Conservation (phyloP, 2,888 invertebrate species). For the Eupithecia dodoneata region DNA sequence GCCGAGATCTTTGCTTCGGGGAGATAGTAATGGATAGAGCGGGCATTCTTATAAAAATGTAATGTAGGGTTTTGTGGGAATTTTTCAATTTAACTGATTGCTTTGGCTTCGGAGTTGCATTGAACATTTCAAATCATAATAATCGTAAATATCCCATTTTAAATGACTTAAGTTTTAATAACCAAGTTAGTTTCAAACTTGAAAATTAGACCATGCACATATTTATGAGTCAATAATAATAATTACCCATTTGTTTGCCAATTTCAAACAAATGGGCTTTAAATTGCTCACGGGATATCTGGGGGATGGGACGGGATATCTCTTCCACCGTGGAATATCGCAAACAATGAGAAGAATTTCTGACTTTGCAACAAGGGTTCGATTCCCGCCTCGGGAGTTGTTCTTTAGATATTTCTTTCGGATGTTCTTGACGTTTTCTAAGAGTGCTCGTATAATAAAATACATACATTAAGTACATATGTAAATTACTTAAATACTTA, state of each 20-base stretch:
- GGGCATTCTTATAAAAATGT: neutral
- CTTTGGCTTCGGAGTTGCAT: neutral
- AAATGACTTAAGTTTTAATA: too few species aligned
- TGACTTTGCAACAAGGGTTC: neutral
- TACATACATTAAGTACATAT: too few species aligned
- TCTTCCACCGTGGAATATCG: neutral
- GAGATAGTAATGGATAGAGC: neutral
- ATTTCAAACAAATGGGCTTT: too few species aligned
- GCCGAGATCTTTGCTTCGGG: conserved; percentile 13
- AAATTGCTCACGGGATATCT: neutral
- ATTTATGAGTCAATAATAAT: too few species aligned
- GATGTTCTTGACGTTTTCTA: neutral
- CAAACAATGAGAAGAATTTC: neutral
- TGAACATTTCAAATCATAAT: too few species aligned
- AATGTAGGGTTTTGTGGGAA: neutral
- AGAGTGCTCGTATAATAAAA: too few species aligned
- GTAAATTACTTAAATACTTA: too few species aligned
- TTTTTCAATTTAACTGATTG: neutral
- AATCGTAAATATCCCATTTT: too few species aligned
- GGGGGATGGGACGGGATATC: too few species aligned
- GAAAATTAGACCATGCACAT: too few species aligned
- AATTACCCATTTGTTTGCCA: too few species aligned
- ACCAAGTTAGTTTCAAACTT: too few species aligned
- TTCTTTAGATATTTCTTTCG: neutral
- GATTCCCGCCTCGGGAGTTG: neutral